Conservation (phyloP, 2,888 invertebrate species). For the Coelinius sp. region DNA sequence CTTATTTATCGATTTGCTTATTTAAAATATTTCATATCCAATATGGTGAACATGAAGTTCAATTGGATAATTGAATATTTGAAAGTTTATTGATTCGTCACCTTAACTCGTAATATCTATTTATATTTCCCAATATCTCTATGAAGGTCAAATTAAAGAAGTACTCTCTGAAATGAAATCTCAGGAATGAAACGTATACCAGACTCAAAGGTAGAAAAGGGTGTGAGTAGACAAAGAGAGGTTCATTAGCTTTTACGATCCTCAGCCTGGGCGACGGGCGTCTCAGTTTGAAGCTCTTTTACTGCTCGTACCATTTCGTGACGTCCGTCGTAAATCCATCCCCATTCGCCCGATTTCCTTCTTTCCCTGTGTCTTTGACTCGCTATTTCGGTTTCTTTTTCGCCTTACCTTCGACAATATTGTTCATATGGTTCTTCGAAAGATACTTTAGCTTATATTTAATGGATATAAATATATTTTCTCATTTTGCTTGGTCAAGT, state of each 20-base stretch:
- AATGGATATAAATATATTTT: background rate
- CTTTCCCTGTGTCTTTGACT: background rate
- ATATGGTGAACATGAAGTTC: too few species aligned
- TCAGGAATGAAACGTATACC: background rate
- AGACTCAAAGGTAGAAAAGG: background rate
- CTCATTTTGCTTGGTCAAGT: constrained; percentile 6
- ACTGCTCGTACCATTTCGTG: constrained; percentile 36
- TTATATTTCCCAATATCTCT: background rate
- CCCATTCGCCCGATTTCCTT: constrained; percentile 9
- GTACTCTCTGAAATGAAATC: background rate
- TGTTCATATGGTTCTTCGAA: background rate
- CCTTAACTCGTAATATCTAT: too few species aligned
- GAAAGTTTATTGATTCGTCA: too few species aligned
- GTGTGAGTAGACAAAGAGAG: constrained; percentile 38
- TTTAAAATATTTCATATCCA: too few species aligned
- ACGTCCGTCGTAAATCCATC: constrained; percentile 53
- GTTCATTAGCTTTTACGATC: constrained; percentile 53
- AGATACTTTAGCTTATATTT: background rate
- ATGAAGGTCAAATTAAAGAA: background rate
- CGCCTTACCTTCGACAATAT: background rate
- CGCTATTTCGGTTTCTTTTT: background rate
- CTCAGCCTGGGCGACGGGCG: constrained; percentile 45
- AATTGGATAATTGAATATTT: too few species aligned
- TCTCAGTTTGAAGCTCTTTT: constrained; percentile 40
- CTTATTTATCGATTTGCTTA: too few species aligned